Evolutionary conservation across 92 coral and sea anemone genomes (phyloP).

Genomic region (Palythoa heliodiscus): DNA sequence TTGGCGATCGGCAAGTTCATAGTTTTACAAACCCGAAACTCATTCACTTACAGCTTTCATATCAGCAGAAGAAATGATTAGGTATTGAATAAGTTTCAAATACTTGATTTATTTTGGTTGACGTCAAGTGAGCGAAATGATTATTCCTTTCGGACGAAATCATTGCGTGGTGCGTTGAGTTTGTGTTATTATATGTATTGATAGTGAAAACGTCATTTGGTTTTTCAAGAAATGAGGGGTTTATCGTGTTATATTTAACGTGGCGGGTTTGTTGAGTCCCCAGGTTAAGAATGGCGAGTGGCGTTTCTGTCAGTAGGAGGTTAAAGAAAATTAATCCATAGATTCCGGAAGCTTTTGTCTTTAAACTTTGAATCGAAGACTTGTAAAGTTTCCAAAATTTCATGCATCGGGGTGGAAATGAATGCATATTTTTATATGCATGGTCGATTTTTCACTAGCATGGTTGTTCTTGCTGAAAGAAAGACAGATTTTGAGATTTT

Average conservation of each 20-base stretch:
- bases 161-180: slow-evolving; percentile 35
- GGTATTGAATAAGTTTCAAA: background rate
- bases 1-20: background rate
- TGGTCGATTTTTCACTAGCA: slow-evolving; percentile 25
- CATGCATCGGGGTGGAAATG: background rate
- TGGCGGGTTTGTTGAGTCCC: background rate
- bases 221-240: background rate
- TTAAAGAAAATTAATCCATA: background rate
- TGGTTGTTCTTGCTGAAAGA: slow-evolving; percentile 15
- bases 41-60: background rate
- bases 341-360: slow-evolving; percentile 20
- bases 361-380: slow-evolving; percentile 3
- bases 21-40: background rate
- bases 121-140: background rate
- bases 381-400: slow-evolving; percentile 35
- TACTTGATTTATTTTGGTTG: background rate
- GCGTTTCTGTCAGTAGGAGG: background rate
- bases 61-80: background rate
- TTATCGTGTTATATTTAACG: background rate
- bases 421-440: slow-evolving; percentile 9
- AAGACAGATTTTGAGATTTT: background rate
- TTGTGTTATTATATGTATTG: slow-evolving; percentile 20
- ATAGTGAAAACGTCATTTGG: slow-evolving; percentile 30
- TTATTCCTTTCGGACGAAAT: background rate
- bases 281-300: background rate